Base-by-base conservation (phyloP, 1,140 invertebrate genomes). In the Hylaeus volcanicus region DNA sequence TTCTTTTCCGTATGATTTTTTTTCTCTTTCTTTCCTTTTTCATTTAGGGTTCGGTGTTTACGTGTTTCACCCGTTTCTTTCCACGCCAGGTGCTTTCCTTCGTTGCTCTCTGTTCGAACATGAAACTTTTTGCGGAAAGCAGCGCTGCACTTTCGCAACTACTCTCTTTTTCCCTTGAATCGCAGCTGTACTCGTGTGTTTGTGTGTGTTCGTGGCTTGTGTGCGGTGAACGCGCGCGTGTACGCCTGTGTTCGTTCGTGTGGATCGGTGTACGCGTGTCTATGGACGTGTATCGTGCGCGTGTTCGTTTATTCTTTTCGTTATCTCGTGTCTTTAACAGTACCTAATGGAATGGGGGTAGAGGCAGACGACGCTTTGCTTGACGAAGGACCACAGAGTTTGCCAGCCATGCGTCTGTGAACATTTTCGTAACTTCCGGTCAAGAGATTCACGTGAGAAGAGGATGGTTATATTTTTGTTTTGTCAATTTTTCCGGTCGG, bases 361-460 rank as follows among this genome's bases (percentile, higher is more conserved):
- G 92, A 92, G 93, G 92, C 92, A 93, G 92, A 86, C 92, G 93
- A 92, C 92, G 93, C 86, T 93, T 93, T 89, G 92, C 92, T 93
- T 93, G 93, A 91, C 92, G 93, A 85, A 93, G 93, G 91, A 93
- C 92, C 92, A 93, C 89, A 87, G 93, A 93, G 92, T 93, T 93
- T 90, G 93, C 93, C 93, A 93, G 92, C 93, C 93, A 93, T 93
- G 93, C 93, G 92, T 93, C 93, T 93, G 93, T 93, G 93, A 93
- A 93, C 93, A 93, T 93, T 92, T 91, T 92, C 90, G 90, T 88
- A 91, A 93, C 89, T 92, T 92, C 90, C 89, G 78, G 87, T 92
- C 89, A 91, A 89, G 87, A 83, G 80, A 78, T 87, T 73, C 82
- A 88, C 85, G 79, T 85, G 76, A 86, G 76, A 86, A 72, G 41